Base-by-base conservation (phyloP, 2,113 vertebrate species). In the Thunnus thynnus region DNA sequence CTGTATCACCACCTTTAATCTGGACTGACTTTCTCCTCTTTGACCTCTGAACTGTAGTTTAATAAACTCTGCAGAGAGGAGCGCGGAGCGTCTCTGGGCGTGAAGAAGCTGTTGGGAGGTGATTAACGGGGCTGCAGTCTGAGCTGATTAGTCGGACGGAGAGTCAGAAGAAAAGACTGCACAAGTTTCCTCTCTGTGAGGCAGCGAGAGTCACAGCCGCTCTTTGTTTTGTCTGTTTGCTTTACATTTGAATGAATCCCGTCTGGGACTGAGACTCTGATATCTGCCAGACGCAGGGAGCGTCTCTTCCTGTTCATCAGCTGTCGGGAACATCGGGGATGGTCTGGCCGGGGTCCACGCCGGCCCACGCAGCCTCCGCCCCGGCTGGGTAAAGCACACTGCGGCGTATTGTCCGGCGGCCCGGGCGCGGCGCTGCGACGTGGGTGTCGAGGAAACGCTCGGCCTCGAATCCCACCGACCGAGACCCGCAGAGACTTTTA, bases 281-380 rank as follows among this genome's bases (percentile, higher is more conserved):
- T 77, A 80, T 82, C 79, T 86, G 87, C 88, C 85, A 75, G 83
- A 74, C 72, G 47, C 80, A 44, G 88, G 94, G 93, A 92, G 93
- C 72, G 90, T 84, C 70, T 16, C 55, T 54, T 64, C 81, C 50
- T 22, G 48, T 54, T 72, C 85, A 51, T 86, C 55, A 9, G 73
- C 80, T 78, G 62, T 13, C 75, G 82, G 76, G 81, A 88, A 73
- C 36, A 76, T 65, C 69, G 1, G 86, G 84, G 80, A 61, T 18
- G 27, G 80, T 77, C 85, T 90, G 89, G 86, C 76, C 0, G 36
- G 3, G 4, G 18, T 88, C 91, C 91, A 80, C 20, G 25, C 13
- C 57, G 57, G 86, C 91, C 87, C 89, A 88, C 94, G 76, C 85
- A 25, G 18, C 41, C 56, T 80, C 82, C 12, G 36, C 76, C 76